Conservation (phyloP, 2,113 vertebrate genomes). For the Ammodytes marinus region DNA sequence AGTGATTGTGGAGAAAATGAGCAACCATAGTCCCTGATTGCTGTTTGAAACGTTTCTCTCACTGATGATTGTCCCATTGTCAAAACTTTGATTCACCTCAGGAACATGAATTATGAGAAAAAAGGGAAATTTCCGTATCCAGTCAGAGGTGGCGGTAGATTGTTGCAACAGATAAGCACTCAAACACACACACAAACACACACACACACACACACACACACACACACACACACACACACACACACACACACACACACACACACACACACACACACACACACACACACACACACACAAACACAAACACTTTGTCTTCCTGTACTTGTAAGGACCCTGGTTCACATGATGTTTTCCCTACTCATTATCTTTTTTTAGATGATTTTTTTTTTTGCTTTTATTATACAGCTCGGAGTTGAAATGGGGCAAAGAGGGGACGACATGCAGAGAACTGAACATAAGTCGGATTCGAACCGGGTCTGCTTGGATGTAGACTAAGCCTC, state of each 20-base stretch:
- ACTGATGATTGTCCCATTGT: constrained; percentile 61
- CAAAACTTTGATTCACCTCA: neutral
- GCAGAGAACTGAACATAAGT: too few species aligned
- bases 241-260: neutral
- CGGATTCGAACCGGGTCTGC: too few species aligned
- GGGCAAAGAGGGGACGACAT: too few species aligned
- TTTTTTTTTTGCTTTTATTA: too few species aligned
- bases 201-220: constrained; percentile 5
- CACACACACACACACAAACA: neutral
- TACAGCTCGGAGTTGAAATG: too few species aligned
- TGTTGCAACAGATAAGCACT: neutral
- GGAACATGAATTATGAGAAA: neutral
- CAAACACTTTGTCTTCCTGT: neutral
- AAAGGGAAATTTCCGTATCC: neutral
- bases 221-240: neutral
- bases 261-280: neutral
- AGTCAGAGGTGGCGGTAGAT: constrained; percentile 13
- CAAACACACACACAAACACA: neutral
- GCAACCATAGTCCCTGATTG: constrained; percentile 47
- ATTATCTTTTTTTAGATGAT: too few species aligned
- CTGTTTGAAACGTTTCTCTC: constrained; percentile 16
- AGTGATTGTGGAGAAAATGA: constrained; percentile 49
- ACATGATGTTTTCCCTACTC: neutral
- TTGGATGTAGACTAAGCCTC: too few species aligned
- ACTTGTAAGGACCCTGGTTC: neutral